These are phyloP conservation scores for Hippoglossus stenolepis DNA, from an alignment of 2,113 vertebrate species.

Conservation along the genomic window DNA sequence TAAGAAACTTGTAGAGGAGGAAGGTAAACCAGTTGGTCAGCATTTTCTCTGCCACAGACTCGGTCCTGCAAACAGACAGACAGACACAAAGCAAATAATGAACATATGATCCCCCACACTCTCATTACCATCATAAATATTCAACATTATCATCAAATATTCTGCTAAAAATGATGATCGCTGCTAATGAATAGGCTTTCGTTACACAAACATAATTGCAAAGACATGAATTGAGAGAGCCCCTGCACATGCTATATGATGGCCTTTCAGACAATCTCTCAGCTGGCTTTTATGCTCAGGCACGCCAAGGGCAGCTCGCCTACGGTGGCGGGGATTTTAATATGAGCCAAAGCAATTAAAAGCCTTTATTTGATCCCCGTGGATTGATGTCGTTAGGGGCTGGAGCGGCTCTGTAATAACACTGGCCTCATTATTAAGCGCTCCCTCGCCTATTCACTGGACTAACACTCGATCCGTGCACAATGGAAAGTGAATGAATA, in stretches of 20 bases:
- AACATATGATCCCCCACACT: conserved; percentile 52
- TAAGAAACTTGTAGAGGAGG: conserved; percentile 80
- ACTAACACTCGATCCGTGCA: conserved; percentile 78
- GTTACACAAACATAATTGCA: conserved; percentile 69
- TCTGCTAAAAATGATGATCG: conserved; percentile 54
- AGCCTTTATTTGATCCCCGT: conserved; percentile 79
- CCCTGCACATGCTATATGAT: conserved; percentile 51
- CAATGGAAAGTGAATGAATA: conserved; percentile 81
- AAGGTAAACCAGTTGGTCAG: conserved; percentile 82
- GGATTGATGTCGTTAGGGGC: conserved; percentile 79
- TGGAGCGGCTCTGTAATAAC: conserved; percentile 75
- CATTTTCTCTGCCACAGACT: conserved; percentile 82
- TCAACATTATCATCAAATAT: conserved; percentile 61
- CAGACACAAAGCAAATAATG: conserved; percentile 42
- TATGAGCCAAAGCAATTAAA: conserved; percentile 83
- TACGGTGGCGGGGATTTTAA: conserved; percentile 70
- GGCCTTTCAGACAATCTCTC: conserved; percentile 69
- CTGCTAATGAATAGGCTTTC: conserved; percentile 69
- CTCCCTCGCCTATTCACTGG: conserved; percentile 72
- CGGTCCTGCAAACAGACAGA: conserved; percentile 70
- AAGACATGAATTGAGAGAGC: conserved; percentile 54
- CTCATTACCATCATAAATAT: conserved; percentile 68
- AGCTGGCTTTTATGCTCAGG: conserved; percentile 72
- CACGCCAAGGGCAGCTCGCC: conserved; percentile 66
- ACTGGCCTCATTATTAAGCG: conserved; percentile 77